Base-by-base conservation (phyloP, 2,113 vertebrate genomes). In the Elgaria multicarinata region DNA sequence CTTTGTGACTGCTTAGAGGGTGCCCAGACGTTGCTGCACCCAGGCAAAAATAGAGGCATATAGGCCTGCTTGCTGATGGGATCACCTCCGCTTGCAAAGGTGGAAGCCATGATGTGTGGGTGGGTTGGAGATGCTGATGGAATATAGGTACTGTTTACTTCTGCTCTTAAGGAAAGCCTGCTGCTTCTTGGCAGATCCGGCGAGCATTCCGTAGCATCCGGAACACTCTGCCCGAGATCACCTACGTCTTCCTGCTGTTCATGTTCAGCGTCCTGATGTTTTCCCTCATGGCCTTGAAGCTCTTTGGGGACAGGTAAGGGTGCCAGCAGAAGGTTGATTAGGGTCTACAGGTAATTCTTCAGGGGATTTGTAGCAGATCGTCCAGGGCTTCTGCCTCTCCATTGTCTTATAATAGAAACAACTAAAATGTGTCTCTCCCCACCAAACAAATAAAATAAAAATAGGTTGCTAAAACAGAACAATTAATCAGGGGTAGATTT, bases 201-300 rank as follows among this genome's bases (percentile, higher is more conserved):
- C 96, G 98, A 89, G 98, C 98, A 0, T 98, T 99, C 94, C 96
- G 98, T 50, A 99, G 98, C 96, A 98, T 99, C 95, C 97, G 98
- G 85, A 99, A 98, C 82, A 98, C 98, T 0, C 96, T 99, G 44
- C 98, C 98, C 0, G 98, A 99, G 95, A 98, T 99, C 96, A 96
- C 97, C 78, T 98, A 97, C 0, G 98, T 99, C 83, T 98, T 99
- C 95, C 94, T 99, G 90, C 96, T 99, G 94, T 99, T 99, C 92
- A 98, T 99, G 93, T 99, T 99, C 96, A 99, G 98, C 77, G 91
- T 99, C 89, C 97, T 99, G 33, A 97, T 99, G 78, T 99, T 99
- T 95, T 99, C 98, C 77, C 98, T 99, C 66, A 98, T 99, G 98
- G 98, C 98, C 67, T 90, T 98, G 92, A 99, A 99, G 92, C 97